phyloP scores from a whole-genome alignment of 2,113 vertebrate species.

The Probosciger aterrimus region DNA sequence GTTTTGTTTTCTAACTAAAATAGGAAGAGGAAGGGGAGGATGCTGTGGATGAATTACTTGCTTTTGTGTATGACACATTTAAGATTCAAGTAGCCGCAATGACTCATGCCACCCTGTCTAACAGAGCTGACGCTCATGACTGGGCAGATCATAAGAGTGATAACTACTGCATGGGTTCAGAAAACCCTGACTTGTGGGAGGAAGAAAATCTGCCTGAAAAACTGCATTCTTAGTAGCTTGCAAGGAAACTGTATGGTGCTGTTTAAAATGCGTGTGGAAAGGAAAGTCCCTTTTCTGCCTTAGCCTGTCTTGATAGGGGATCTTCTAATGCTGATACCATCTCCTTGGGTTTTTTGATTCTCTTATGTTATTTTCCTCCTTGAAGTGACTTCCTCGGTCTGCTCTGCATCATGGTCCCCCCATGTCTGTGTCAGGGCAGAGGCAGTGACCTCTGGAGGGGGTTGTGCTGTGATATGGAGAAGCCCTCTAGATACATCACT shows the following conservation, averaged over 20 bases:
- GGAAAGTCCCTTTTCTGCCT: neutral
- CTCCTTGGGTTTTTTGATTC: neutral
- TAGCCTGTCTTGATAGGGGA: neutral
- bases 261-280: neutral
- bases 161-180: neutral
- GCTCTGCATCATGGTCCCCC: neutral
- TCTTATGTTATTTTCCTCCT: neutral
- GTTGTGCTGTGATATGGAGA: neutral
- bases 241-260: neutral
- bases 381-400: neutral
- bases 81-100: neutral
- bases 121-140: neutral
- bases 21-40: neutral
- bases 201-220: slow-evolving; percentile 31
- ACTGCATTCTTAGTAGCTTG: slow-evolving; percentile 19
- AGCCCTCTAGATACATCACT: rapidly evolving
- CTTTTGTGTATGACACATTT: neutral
- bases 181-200: slow-evolving; percentile 24
- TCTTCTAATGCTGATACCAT: neutral
- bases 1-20: slow-evolving; percentile 26
- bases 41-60: neutral
- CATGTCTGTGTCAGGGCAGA: neutral
- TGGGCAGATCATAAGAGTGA: neutral
- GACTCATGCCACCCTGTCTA: neutral
- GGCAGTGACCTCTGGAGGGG: neutral